Evolutionary conservation across 1,140 invertebrate species (phyloP), one percentile per base, ranked within the genome.

Genomic region (Drosophila virilis): DNA sequence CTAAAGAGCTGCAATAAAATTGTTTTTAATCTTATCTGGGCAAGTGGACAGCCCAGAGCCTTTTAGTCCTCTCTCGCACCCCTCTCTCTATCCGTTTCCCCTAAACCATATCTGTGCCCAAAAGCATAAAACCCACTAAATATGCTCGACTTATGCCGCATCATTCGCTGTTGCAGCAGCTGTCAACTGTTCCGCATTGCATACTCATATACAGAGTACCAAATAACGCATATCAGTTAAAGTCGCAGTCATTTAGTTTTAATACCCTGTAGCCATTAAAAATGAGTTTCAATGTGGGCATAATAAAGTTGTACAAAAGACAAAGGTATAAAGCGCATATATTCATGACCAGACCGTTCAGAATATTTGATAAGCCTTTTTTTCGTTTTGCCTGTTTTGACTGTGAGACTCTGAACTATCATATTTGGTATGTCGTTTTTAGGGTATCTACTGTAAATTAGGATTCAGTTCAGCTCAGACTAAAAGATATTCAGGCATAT

Each of bases 1-100:
- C 88, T 90, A 90, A 89, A 90, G 86, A 90, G 88, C 88, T 91
- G 88, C 86, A 78, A 90, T 90, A 90, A 90, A 90, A 90, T 90
- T 90, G 86, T 80, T 74, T 85, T 86, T 90, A 90, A 90, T 90
- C 88, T 90, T 90, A 90, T 90, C 88, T 67, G 59, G 48, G 61
- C 67, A 59, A 80, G 78, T 84, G 69, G 78, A 80, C 71, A 73
- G 75, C 72, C 61, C 75, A 78, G 79, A 82, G 82, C 81, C 77
- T 85, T 85, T 84, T 80, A 86, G 81, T 77, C 68, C 48, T 64
- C 70, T 77, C 32, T 74, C 61, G 43, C 70, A 17, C 58, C 22
- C 22, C 22, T 13, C 54, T 46, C 33, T 28, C 38, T 57, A 42
- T 35, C 4, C 40, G 35, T 17, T 13, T 17, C 22, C 54, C 45